Base-by-base conservation (phyloP, 2,888 invertebrate species). In the Idaea straminata region DNA sequence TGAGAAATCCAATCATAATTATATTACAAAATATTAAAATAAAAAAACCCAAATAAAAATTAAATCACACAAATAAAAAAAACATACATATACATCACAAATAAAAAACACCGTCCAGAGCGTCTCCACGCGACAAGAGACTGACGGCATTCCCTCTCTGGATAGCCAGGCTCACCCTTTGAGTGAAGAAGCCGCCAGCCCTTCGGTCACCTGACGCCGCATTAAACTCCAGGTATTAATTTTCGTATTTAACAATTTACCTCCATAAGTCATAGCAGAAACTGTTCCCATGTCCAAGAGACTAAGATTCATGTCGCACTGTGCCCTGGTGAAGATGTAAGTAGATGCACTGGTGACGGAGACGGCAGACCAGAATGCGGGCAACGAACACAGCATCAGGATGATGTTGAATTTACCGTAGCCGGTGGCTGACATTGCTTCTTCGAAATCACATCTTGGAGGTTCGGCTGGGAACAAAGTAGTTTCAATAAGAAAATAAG, bases 291-390 rank as follows among this genome's bases (percentile, higher is more conserved):
- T 96, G 62, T 96, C 94, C 35, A 95, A 79, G 7, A 95, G 85
- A 0, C 94, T 94, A 59, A 97, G 88, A 57, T 94, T 84, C 76
- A 97, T 94, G 77, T 96, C 96, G 76, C 96, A 97, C 82, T 96
- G 95, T 0, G 96, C 96, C 57, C 95, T 94, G 0, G 96, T 96
- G 79, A 96, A 93, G 74, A 96, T 94, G 80, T 95, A 96, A 0
- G 96, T 95, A 76, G 95, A 94, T 3, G 95, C 94, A 63, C 96
- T 95, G 67, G 96, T 95, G 78, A 96, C 96, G 68, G 96, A 96
- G 34, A 95, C 94, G 7, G 95, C 93, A 7, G 95, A 94, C 93
- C 95, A 95, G 77, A 94, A 95, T 57, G 95, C 94, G 0, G 96
- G 95, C 62, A 95, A 82, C 0, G 94, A 90, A 67, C 95, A 93